phyloP scores from a whole-genome alignment of 2,888 invertebrate species.

The Nymphalis urticae region DNA sequence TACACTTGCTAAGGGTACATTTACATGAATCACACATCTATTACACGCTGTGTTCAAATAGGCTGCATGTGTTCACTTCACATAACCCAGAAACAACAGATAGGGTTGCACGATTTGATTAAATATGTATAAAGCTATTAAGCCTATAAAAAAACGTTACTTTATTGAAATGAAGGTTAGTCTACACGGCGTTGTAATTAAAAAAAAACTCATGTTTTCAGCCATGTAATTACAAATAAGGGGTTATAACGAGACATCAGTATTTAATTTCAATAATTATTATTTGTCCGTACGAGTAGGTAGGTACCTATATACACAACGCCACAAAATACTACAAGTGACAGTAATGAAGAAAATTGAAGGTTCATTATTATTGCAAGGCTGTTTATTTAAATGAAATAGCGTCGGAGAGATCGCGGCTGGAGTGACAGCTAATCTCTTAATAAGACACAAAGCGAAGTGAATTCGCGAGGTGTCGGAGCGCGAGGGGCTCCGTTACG shows the following conservation, averaged over 20 bases:
- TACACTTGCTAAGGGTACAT: conserved; percentile 77
- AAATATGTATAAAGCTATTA: conserved; percentile 49
- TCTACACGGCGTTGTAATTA: conserved; percentile 8
- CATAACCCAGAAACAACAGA: conserved; percentile 67
- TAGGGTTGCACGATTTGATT: conserved; percentile 62
- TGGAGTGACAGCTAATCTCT: conserved; percentile 65
- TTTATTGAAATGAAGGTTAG: conserved; percentile 7
- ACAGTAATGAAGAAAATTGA: conserved; percentile 15
- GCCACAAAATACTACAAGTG: not conserved
- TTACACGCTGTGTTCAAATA: conserved; percentile 70
- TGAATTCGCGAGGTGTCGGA: conserved; percentile 61
- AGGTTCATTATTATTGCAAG: conserved; percentile 32
- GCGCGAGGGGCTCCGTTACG: conserved; percentile 35
- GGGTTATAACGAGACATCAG: conserved; percentile 1
- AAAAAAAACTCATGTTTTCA: conserved; percentile 12
- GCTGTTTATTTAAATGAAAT: conserved; percentile 53
- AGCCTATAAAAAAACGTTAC: conserved; percentile 32
- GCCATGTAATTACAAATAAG: not conserved
- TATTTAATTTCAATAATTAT: conserved; percentile 1
- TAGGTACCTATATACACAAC: not conserved
- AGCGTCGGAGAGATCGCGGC: conserved; percentile 45
- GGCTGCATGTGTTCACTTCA: conserved; percentile 71
- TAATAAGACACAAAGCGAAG: conserved; percentile 69
- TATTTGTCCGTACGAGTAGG: not conserved
- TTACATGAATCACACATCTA: conserved; percentile 78